These are phyloP conservation scores for Lycocorax pyrrhopterus DNA, from an alignment of 2,113 vertebrate species.

Conservation along the genomic window DNA sequence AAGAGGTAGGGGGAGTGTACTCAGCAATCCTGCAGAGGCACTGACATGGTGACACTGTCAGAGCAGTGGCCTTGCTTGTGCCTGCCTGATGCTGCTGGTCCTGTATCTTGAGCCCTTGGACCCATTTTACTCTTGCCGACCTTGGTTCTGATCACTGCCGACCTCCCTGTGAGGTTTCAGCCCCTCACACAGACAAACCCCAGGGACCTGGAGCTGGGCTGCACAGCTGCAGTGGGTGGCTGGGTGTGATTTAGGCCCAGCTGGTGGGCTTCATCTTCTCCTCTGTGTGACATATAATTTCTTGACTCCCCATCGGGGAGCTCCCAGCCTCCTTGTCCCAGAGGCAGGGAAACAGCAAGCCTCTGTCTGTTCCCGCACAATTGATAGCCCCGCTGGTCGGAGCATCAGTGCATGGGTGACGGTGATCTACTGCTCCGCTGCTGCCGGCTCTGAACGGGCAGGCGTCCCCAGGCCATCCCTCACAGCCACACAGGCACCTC, in stretches of 20 bases:
- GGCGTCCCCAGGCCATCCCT: background rate
- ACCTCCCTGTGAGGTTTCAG: background rate
- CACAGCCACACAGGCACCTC: background rate
- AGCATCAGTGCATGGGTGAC: background rate
- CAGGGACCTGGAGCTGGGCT: background rate
- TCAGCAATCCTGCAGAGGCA: fast-evolving
- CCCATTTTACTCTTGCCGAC: background rate
- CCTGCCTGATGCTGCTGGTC: background rate
- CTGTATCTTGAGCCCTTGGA: background rate
- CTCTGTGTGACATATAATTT: slow-evolving; percentile 20
- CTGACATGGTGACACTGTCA: background rate
- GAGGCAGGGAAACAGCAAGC: slow-evolving; percentile 29
- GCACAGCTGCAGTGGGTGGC: slow-evolving; percentile 9
- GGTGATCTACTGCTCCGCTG: slow-evolving; percentile 16
- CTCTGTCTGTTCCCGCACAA: background rate
- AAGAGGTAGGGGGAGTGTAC: fast-evolving
- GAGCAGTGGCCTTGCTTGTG: background rate
- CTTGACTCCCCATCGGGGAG: background rate
- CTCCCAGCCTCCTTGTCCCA: slow-evolving; percentile 24
- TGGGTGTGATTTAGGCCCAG: slow-evolving; percentile 49
- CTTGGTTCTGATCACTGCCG: background rate
- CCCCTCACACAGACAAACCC: background rate
- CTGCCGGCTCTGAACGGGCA: background rate
- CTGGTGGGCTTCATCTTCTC: background rate
- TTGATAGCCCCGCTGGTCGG: background rate